Base-by-base conservation (phyloP, 2,888 invertebrate species). In the Thalpophila matura region DNA sequence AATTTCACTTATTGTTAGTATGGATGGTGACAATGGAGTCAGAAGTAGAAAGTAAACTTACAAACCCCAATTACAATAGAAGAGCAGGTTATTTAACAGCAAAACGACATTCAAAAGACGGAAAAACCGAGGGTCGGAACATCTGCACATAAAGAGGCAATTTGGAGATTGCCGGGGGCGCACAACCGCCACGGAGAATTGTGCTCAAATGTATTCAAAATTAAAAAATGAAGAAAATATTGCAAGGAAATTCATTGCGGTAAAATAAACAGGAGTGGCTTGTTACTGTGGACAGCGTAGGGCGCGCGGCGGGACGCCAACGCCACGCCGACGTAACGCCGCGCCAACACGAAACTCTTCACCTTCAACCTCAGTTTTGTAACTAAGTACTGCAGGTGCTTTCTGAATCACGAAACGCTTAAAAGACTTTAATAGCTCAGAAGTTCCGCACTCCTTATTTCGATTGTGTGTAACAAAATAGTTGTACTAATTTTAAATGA, bases 121-220 rank as follows among this genome's bases (percentile, higher is more conserved):
- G 92, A 92, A 94, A 92, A 93, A 90, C 91, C 92, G 93, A 91
- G 94, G 93, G 93, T 92, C 88, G 94, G 91, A 92, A 93, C 94
- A 93, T 95, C 94, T 94, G 94, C 92, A 93, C 94, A 94, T 94
- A 95, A 95, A 95, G 94, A 94, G 94, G 94, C 94, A 95, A 95
- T 95, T 95, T 95, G 94, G 90, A 94, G 91, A 95, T 95, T 95
- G 94, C 94, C 94, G 91, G 91, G 92, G 94, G 94, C 94, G 92
- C 85, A 88, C 92, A 86, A 87, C 94, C 89, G 89, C 89, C 90
- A 89, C 89, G 86, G 89, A 89, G 93, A 92, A 94, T 94, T 93
- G 92, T 93, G 89, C 91, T 93, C 89, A 88, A 93, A 94, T 92
- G 93, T 94, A 95, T 94, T 93, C 93, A 93, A 94, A 93, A 92